Percentiles rank a stretch among this genome's conserved stretches.
Conservation (phyloP, 2,113 vertebrate genomes). For the Clupea harengus region DNA sequence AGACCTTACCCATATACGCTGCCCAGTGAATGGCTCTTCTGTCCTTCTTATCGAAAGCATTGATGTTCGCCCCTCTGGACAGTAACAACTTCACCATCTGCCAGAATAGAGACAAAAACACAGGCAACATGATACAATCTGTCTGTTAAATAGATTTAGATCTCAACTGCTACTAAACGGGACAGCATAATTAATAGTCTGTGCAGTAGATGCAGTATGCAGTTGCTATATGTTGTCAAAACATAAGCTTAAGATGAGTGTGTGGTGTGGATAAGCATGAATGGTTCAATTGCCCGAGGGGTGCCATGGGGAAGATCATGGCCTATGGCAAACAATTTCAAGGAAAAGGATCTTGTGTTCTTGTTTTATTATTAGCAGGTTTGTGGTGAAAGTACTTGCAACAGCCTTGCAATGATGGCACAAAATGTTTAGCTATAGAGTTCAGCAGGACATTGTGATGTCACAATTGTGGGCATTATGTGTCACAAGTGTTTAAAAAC, state of each 20-base stretch:
- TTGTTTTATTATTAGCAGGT: background rate
- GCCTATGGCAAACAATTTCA: background rate
- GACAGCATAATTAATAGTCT: background rate
- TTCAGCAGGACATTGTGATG: background rate
- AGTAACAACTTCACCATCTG: conserved; percentile 96
- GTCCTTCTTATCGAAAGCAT: conserved; percentile 99
- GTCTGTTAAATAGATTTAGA: background rate
- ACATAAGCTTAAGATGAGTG: background rate
- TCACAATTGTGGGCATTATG: background rate
- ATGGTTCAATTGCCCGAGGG: no score
- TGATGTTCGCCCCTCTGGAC: conserved; percentile 97
- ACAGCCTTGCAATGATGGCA: background rate
- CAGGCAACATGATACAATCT: background rate
- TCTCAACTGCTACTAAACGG: background rate
- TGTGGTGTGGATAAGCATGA: background rate
- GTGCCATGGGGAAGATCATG: background rate
- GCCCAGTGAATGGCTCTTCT: conserved; percentile 98
- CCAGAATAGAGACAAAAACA: conserved; percentile 33
- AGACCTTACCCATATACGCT: conserved; percentile 93
- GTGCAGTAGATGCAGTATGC: no score
- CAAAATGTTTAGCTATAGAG: background rate
- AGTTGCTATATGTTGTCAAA: background rate
- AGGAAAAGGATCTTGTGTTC: background rate
- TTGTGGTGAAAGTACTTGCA: background rate
- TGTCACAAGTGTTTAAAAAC: background rate